Evolutionary conservation across 2,888 invertebrate species (phyloP), one percentile per base, ranked within the genome.

Genomic region (Mystacides longicornis): DNA sequence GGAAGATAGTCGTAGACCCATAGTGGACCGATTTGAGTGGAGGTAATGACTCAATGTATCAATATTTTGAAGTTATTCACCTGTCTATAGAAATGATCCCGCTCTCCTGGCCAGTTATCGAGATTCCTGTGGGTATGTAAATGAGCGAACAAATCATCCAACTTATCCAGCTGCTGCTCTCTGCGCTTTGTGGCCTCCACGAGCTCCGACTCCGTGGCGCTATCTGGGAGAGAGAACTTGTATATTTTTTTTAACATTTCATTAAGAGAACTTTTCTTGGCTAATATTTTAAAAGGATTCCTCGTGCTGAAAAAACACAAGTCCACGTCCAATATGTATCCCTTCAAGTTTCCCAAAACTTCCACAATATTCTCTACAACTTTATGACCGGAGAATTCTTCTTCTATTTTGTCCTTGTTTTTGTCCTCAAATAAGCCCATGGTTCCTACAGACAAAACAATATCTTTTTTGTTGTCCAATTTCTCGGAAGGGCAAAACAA

Each of bases 221-320:
- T 67, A 7, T 73, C 69, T 1, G 82, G 81, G 62, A 81, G 68
- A 59, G 78, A 67, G 63, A 83, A 87, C 56, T 76, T 72, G 68
- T 87, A 90, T 62, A 89, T 78, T 23, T 80, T 74, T 64, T 83
- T 82, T 51, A 91, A 72, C 60, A 78, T 79, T 43, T 82, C 79
- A 69, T 90, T 90, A 31, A 61, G 20, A 56, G 89, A 74, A 18
- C 84, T 74, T 63, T 82, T 79, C 49, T 81, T 78, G 67, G 87
- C 87, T 51, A 90, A 69, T 31, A 71, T 71, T 59, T 82, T 77
- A 73, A 95, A 94, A 2, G 95, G 95, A 74, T 95, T 93, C 62
- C 81, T 82, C 0, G 93, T 93, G 63, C 93, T 93, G 69, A 93
- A 95, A 71, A 86, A 89, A 70, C 89, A 92, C 64, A 93, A 77